Percentiles rank a stretch among this genome's conserved stretches.
Conservation (phyloP, 53 echinoderm and acorn worm species). For the Hippasteria phrygiana region DNA sequence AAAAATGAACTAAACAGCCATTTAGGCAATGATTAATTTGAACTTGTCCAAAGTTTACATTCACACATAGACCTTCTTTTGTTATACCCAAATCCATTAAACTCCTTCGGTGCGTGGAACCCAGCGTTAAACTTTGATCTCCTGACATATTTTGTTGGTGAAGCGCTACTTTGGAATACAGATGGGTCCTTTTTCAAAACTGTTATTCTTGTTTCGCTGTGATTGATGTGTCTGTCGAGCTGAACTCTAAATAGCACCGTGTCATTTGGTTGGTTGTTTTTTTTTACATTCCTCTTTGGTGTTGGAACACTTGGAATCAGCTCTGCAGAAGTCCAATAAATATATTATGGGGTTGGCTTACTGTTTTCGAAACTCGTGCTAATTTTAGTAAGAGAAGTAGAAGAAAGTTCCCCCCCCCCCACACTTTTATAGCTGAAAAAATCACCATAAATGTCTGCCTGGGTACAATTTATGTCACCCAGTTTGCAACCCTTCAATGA, state of each 20-base stretch:
- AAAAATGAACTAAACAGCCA: not conserved
- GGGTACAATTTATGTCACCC: not conserved
- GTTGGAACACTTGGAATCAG: not conserved
- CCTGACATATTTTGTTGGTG: not conserved
- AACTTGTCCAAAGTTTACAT: slow-evolving; percentile 19
- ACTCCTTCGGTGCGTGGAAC: not conserved
- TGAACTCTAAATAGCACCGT: not conserved
- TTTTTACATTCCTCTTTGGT: not conserved
- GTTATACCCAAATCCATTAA: not conserved
- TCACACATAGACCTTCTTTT: slow-evolving; percentile 4
- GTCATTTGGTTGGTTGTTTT: not conserved
- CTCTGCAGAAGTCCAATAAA: not conserved
- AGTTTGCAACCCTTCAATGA: not conserved
- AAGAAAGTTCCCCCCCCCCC: too few species aligned
- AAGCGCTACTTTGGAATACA: not conserved
- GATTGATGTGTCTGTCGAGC: slow-evolving; percentile 4
- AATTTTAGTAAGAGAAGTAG: too few species aligned
- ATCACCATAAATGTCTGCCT: not conserved
- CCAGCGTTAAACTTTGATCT: slow-evolving; percentile 2
- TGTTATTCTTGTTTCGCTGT: not conserved
- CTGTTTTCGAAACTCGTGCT: too few species aligned
- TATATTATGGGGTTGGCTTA: too few species aligned
- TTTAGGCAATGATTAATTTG: slow-evolving; percentile 41
- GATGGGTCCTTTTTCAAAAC: not conserved
- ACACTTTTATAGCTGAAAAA: not conserved